Conservation (phyloP, 2,888 invertebrate genomes). For the Beris morrisii region DNA sequence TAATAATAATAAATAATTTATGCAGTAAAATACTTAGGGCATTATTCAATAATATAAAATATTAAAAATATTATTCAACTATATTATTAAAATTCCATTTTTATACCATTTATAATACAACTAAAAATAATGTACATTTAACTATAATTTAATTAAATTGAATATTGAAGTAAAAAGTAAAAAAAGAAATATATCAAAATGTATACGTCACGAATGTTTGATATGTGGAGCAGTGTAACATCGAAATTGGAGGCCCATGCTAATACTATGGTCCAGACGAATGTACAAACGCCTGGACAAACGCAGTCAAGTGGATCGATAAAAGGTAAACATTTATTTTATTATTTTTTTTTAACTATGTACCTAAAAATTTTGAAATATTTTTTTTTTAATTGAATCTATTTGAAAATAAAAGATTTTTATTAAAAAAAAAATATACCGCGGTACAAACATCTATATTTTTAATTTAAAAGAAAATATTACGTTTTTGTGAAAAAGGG, state of each 20-base stretch:
- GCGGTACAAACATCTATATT: no score
- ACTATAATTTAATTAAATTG: slow-evolving; percentile 8
- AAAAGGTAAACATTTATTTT: slow-evolving; percentile 50
- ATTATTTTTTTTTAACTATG: not conserved
- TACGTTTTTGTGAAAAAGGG: no score
- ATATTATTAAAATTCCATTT: not conserved
- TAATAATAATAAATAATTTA: no score
- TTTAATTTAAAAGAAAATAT: no score
- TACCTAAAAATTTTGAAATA: not conserved
- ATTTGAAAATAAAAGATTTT: no score
- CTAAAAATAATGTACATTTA: not conserved
- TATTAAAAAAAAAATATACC: no score
- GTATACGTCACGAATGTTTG: slow-evolving; percentile 59
- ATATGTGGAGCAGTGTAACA: slow-evolving; percentile 59
- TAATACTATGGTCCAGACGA: slow-evolving; percentile 56
- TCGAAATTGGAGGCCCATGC: slow-evolving; percentile 58
- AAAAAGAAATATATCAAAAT: slow-evolving; percentile 45
- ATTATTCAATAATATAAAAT: no score
- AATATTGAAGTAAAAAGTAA: not conserved
- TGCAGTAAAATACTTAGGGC: no score
- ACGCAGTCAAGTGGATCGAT: slow-evolving; percentile 58
- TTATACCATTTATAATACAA: slow-evolving; percentile 30
- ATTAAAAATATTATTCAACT: no score
- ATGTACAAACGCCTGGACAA: slow-evolving; percentile 55
- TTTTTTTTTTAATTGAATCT: no score